phyloP scores from a whole-genome alignment of 2,888 invertebrate genomes.

The Hirtodrosophila alboralis region DNA sequence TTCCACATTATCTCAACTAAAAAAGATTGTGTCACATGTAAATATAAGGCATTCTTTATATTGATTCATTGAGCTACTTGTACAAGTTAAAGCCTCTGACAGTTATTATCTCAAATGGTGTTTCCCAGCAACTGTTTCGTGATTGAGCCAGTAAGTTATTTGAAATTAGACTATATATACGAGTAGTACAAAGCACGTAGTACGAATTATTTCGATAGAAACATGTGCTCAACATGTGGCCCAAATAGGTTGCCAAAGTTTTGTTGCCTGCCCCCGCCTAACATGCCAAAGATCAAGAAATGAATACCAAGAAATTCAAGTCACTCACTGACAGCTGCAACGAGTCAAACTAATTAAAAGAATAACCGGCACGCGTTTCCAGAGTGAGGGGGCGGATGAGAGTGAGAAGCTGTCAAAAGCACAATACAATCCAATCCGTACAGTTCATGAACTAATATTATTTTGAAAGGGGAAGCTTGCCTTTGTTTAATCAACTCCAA shows the following conservation, averaged over 20 bases:
- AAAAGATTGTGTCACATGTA: slow-evolving; percentile 1
- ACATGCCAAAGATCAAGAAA: no score
- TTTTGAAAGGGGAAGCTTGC: not conserved
- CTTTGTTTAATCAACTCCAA: slow-evolving; percentile 39
- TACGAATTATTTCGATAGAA: slow-evolving; percentile 26
- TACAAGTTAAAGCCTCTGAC: slow-evolving; percentile 15
- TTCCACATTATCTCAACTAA: no score
- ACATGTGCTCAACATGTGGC: slow-evolving; percentile 50
- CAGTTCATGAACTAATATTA: slow-evolving; percentile 33
- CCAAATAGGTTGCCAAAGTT: slow-evolving; percentile 31
- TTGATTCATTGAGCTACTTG: slow-evolving; percentile 21
- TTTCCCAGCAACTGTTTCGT: slow-evolving; percentile 19
- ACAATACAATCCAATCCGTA: slow-evolving; percentile 3
- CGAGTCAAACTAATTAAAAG: slow-evolving; percentile 57
- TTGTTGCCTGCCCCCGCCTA: not conserved
- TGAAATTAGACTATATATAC: slow-evolving; percentile 4
- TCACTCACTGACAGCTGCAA: slow-evolving; percentile 51
- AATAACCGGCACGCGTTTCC: slow-evolving; percentile 41
- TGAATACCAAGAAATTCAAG: slow-evolving; percentile 39
- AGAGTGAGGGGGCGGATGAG: not conserved
- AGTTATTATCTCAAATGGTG: slow-evolving; percentile 29
- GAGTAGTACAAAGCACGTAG: slow-evolving; percentile 38
- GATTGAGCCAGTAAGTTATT: slow-evolving; percentile 24
- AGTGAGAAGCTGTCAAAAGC: slow-evolving; percentile 13
- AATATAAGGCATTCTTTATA: slow-evolving; percentile 2